phyloP scores from a whole-genome alignment of 2,113 vertebrate species.

The Phylloscopus whistleri region DNA sequence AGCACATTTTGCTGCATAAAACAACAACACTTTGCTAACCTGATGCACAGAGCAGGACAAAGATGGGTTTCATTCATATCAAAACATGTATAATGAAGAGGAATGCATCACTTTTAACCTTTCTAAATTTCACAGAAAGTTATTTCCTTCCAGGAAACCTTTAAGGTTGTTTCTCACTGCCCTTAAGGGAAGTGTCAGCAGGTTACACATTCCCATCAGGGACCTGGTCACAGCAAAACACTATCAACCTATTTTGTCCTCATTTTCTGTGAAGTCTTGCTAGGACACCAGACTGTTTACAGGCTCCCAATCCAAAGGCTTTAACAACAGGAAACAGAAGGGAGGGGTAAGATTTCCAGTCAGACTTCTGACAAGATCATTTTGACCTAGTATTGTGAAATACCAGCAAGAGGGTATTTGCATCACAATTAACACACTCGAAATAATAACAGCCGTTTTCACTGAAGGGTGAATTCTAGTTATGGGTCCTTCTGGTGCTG shows the following conservation, averaged over 20 bases:
- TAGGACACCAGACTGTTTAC: conserved; percentile 42
- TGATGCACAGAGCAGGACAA: not conserved
- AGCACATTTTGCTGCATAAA: not conserved
- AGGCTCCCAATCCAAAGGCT: conserved; percentile 39
- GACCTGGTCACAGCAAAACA: conserved; percentile 1
- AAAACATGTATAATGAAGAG: not conserved
- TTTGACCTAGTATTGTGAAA: conserved; percentile 51
- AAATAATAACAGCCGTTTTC: conserved; percentile 40
- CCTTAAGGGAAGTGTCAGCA: conserved; percentile 4
- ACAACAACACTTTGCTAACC: not conserved
- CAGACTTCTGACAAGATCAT: conserved; percentile 53
- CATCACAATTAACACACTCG: conserved; percentile 44
- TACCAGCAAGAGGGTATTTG: conserved; percentile 43
- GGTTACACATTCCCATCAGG: conserved; percentile 8
- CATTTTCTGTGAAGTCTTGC: conserved; percentile 18
- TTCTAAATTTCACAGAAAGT: not conserved
- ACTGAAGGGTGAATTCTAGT: conserved; percentile 39
- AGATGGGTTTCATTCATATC: not conserved
- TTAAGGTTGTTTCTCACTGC: not conserved
- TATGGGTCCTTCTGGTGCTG: conserved; percentile 34
- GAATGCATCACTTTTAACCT: not conserved
- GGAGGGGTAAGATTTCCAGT: conserved; percentile 61
- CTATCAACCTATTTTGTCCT: conserved; percentile 15
- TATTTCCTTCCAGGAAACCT: conserved; percentile 33
- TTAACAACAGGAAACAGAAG: conserved; percentile 64